Evolutionary conservation across 2,797 vertebrate species (phyloP).

Genomic region (Heliangelus exortis): DNA sequence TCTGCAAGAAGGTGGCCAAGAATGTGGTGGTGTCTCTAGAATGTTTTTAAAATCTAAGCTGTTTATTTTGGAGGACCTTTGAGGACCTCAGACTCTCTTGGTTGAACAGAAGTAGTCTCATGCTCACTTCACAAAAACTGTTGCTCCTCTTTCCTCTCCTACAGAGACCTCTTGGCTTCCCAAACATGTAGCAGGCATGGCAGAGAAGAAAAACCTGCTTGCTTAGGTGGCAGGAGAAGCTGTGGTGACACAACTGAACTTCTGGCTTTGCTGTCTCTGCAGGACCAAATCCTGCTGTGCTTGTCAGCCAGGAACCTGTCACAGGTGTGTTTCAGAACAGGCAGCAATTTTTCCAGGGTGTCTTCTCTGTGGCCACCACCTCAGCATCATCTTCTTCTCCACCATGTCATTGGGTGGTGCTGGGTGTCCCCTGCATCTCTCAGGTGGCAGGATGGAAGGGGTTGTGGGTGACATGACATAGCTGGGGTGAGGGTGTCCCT

Average conservation of each 20-base stretch:
- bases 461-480: fast-evolving
- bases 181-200: fast-evolving
- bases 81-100: no score
- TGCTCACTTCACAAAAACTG: neutral
- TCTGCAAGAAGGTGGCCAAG: neutral
- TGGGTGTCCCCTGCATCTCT: neutral
- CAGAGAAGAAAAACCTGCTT: neutral
- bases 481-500: neutral
- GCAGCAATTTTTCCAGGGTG: neutral
- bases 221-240: neutral
- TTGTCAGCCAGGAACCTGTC: neutral
- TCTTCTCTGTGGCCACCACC: neutral
- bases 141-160: neutral
- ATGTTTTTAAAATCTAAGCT: neutral
- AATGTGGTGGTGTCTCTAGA: neutral
- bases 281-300: neutral
- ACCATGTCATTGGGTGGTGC: fast-evolving
- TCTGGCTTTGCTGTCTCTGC: neutral
- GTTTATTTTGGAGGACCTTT: neutral
- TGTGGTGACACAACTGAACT: neutral
- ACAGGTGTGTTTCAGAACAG: neutral
- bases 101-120: fast-evolving
- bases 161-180: neutral
- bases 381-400: neutral
- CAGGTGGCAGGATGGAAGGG: neutral